phyloP scores from a whole-genome alignment of 2,113 vertebrate species.

The Psammodynastes pulverulentus region DNA sequence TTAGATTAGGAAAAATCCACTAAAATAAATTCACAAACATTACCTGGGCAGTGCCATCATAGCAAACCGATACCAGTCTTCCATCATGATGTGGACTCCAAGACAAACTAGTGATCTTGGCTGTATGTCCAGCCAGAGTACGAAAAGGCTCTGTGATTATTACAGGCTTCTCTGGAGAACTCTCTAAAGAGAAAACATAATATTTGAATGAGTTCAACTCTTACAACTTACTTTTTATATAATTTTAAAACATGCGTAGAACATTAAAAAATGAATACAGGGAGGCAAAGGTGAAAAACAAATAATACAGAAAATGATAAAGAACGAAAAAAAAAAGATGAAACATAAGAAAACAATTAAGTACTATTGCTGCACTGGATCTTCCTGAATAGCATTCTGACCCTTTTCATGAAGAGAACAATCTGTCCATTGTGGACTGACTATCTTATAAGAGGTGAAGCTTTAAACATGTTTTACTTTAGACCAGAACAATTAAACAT shows the following conservation, averaged over 20 bases:
- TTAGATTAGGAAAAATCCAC: background rate
- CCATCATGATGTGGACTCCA: conserved; percentile 94
- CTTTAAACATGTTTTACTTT: background rate
- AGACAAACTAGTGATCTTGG: conserved; percentile 86
- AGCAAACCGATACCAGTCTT: conserved; percentile 84
- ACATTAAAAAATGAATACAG: background rate
- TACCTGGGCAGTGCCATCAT: conserved; percentile 95
- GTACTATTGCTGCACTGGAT: background rate
- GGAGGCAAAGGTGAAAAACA: background rate
- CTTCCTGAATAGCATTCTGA: background rate
- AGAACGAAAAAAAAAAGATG: background rate
- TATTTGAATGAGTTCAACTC: background rate
- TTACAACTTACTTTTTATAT: background rate
- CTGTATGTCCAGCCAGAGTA: conserved; percentile 86
- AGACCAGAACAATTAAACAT: background rate
- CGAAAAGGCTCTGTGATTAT: conserved; percentile 86
- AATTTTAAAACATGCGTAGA: background rate
- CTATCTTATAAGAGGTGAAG: background rate
- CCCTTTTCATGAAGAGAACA: background rate
- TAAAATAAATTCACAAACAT: background rate
- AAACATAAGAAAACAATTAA: background rate
- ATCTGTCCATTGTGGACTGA: background rate
- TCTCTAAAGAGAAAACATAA: conserved; percentile 70
- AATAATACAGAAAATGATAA: background rate
- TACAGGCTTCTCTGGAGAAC: conserved; percentile 69